Evolutionary conservation across 2,113 vertebrate genomes (phyloP), one percentile per base, ranked within the genome.

Genomic region (Dicerorhinus sumatrensis): DNA sequence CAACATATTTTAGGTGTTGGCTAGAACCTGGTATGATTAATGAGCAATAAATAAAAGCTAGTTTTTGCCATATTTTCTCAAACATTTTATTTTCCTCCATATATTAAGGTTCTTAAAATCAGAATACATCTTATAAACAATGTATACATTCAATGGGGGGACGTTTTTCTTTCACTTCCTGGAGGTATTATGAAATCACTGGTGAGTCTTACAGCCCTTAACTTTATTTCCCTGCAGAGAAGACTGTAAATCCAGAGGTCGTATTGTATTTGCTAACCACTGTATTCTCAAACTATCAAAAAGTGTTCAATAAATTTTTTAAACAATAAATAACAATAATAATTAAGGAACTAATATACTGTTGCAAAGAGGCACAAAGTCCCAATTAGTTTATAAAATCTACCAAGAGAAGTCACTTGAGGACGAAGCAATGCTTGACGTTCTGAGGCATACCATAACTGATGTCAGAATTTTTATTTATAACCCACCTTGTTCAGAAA

Each of bases 391-490:
- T 89, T 54, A 56, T 79, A 62, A 90, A 85, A 80, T 27, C 46
- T 91, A 51, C 20, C 5, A 10, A 14, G 46, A 70, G 76, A 88
- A 92, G 17, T 85, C 81, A 80, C 60, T 92, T 46, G 17, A 89
- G 36, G 33, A 81, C n/a, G 79, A 80, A 51, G 62, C n/a, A 76
- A 39, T 72, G 56, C 10, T n/a, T 58, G 48, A 17, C 12, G 6
- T 75, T 86, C 73, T 21, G 69, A 94, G 48, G 85, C 39, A 80
- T 42, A 92, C 46, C 13, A 62, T 31, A 92, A 62, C 20, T 76
- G 56, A 85, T 54, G 18, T 77, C 94, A 88, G 63, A 67, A n/a
- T 56, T 88, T 88, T 85, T 85, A 82, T 63, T 97, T 91, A 76
- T 81, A 88, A 86, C 46, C 39, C n/a, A 76, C 33, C 39, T 77